phyloP scores from a whole-genome alignment of 1,140 invertebrate genomes.

The Mycetomoellerius zeteki region DNA sequence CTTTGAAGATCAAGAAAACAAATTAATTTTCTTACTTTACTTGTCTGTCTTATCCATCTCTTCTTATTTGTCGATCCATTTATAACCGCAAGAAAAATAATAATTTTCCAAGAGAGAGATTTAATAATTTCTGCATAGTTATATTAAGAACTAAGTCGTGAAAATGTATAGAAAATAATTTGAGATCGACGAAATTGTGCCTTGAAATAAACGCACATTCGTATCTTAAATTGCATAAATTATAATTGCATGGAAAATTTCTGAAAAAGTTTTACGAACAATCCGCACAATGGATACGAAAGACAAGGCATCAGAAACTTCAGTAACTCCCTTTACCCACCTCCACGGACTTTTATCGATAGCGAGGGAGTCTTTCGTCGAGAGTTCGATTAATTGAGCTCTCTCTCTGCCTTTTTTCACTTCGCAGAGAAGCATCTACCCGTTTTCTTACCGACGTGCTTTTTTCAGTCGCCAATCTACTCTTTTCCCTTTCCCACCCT shows the following conservation, averaged over 20 bases:
- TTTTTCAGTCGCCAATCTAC: conserved; percentile 60
- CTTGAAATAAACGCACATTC: conserved; percentile 18
- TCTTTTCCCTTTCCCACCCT: conserved; percentile 27
- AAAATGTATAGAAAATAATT: background rate
- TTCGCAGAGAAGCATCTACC: conserved; percentile 54
- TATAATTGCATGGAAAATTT: conserved; percentile 81
- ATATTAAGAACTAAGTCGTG: background rate
- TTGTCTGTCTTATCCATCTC: conserved; percentile 4
- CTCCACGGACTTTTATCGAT: conserved; percentile 82
- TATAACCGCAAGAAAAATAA: background rate
- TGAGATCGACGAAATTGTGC: background rate
- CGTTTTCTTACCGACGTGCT: conserved; percentile 59
- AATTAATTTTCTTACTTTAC: conserved; percentile 2
- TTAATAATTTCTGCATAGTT: background rate
- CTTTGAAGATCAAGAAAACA: background rate
- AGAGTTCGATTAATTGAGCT: conserved; percentile 75
- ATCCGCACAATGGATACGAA: conserved; percentile 23
- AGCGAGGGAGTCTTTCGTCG: conserved; percentile 70
- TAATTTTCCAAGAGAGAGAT: background rate
- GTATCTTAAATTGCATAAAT: conserved; percentile 81
- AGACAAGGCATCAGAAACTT: conserved; percentile 66
- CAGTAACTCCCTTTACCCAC: conserved; percentile 61
- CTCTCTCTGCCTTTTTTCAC: conserved; percentile 68
- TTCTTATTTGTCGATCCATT: background rate
- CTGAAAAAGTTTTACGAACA: conserved; percentile 67